Evolutionary conservation across 2,113 vertebrate genomes (phyloP).

Genomic region (Gracilinanus agilis): DNA sequence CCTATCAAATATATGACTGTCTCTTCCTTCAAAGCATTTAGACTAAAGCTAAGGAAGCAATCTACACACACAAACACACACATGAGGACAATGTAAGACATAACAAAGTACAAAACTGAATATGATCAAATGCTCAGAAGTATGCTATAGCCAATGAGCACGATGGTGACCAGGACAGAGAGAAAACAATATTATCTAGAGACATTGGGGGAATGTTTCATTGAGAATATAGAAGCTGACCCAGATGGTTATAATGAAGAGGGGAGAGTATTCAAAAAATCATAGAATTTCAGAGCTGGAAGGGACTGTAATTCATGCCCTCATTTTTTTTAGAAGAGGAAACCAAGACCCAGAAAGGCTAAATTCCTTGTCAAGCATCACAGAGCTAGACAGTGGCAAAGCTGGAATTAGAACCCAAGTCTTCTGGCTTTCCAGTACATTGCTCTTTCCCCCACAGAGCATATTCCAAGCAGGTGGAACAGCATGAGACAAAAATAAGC

Average conservation of each 20-base stretch:
- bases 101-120: neutral
- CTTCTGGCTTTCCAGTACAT: neutral
- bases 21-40: neutral
- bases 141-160: neutral
- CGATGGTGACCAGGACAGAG: neutral
- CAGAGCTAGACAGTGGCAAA: neutral
- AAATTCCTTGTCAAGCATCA: neutral
- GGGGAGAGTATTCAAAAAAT: neutral
- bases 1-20: neutral
- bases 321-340: conserved; percentile 7
- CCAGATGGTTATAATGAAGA: neutral
- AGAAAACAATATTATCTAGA: neutral
- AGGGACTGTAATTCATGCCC: neutral
- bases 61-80: neutral
- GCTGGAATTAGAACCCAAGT: neutral
- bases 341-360: neutral
- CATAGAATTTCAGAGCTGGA: neutral
- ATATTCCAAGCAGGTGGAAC: neutral
- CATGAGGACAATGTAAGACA: neutral
- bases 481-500: conserved; percentile 24
- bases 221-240: neutral
- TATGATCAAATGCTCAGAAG: neutral
- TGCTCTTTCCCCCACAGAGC: neutral
- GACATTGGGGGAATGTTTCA: neutral
- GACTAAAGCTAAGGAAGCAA: neutral